Conservation (phyloP, 2,797 vertebrate species). For the Eulemur rubriventer region DNA sequence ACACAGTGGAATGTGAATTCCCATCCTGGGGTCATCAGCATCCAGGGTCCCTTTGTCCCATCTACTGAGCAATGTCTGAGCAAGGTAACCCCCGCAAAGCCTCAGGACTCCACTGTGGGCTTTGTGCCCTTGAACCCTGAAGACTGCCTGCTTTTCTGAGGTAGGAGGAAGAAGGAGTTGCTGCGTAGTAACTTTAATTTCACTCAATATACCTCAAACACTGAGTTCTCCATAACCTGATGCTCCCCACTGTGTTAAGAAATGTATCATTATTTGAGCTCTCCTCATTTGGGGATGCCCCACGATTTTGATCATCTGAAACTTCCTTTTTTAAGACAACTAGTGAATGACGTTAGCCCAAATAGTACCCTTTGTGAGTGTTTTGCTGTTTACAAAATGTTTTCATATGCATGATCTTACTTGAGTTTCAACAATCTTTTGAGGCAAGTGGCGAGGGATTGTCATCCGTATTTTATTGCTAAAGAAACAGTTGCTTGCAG, state of each 20-base stretch:
- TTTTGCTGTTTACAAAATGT: background rate
- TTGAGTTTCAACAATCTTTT: background rate
- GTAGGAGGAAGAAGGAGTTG: background rate
- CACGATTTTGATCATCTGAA: background rate
- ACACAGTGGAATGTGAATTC: constrained; percentile 42
- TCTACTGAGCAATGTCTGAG: background rate
- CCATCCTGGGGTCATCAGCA: background rate
- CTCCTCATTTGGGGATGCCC: background rate
- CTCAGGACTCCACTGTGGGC: no score
- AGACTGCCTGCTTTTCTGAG: background rate
- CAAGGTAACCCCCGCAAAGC: background rate
- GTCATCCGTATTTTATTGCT: background rate
- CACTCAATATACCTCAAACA: background rate
- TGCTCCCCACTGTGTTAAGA: background rate
- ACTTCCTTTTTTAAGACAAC: background rate
- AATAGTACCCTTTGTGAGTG: background rate
- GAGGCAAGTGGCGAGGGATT: background rate
- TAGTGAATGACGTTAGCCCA: background rate
- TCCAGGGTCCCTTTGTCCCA: background rate
- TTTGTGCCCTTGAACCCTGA: background rate
- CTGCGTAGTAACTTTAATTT: background rate
- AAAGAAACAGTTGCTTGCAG: background rate
- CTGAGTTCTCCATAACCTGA: background rate
- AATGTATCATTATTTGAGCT: background rate
- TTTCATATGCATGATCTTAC: background rate